These are phyloP conservation scores for Mycalesis mineus DNA, from an alignment of 2,888 invertebrate genomes.

Conservation along the genomic window DNA sequence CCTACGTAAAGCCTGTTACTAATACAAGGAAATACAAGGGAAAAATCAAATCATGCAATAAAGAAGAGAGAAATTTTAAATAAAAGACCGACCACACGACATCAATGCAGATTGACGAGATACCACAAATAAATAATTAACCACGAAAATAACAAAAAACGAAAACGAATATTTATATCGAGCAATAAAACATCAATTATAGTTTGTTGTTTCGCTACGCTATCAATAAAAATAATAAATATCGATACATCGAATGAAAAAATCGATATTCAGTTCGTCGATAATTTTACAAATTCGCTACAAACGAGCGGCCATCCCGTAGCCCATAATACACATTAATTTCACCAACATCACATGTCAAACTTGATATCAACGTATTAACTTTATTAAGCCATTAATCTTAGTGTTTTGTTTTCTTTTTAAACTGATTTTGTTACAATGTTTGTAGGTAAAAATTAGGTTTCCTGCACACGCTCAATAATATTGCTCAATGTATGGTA, in stretches of 20 bases:
- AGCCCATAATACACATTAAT: slow-evolving; percentile 75
- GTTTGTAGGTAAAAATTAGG: no score
- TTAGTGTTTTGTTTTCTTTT: slow-evolving; percentile 47
- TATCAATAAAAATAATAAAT: slow-evolving; percentile 18
- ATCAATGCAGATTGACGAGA: no score
- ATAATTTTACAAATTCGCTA: slow-evolving; percentile 73
- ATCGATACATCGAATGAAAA: slow-evolving; percentile 33
- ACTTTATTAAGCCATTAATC: slow-evolving; percentile 72
- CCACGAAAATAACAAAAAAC: no score
- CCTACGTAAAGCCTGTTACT: no score
- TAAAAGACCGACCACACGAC: neutral
- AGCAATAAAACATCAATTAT: no score
- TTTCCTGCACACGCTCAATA: no score
- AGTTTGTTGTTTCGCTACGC: neutral
- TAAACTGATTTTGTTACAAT: slow-evolving; percentile 23
- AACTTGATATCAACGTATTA: slow-evolving; percentile 70
- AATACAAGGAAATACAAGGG: no score
- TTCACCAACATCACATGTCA: slow-evolving; percentile 68
- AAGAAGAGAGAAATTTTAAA: neutral
- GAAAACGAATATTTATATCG: no score
- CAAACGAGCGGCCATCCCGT: slow-evolving; percentile 60
- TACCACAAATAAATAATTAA: no score
- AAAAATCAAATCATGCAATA: no score
- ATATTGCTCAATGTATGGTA: no score
- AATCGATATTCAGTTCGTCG: slow-evolving; percentile 71